Conservation (phyloP, 2,888 invertebrate genomes). For the Ochropleura plecta region DNA sequence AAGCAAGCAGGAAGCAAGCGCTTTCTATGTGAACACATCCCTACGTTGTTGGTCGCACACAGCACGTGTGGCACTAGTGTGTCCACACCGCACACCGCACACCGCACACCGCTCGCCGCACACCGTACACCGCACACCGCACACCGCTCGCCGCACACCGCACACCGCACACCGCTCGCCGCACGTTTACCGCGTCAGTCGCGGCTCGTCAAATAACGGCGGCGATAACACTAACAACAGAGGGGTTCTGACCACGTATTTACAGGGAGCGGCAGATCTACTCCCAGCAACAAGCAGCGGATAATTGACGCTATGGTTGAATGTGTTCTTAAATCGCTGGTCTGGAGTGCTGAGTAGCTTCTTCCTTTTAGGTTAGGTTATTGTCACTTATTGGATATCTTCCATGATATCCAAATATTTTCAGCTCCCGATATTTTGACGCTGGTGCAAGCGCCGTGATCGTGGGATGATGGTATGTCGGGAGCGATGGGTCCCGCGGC, state of each 20-base stretch:
- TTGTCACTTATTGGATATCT: too few species aligned
- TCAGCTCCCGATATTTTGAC: too few species aligned
- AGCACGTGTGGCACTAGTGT: not conserved
- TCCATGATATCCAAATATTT: too few species aligned
- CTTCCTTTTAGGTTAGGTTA: not conserved
- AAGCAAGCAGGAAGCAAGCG: not conserved
- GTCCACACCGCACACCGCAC: not conserved
- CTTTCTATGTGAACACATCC: not conserved
- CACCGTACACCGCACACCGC: too few species aligned
- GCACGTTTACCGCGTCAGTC: not conserved
- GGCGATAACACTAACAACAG: slow-evolving; percentile 16
- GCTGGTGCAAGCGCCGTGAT: too few species aligned
- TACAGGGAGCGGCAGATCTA: not conserved
- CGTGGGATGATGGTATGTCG: too few species aligned
- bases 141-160: not conserved
- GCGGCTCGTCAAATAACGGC: slow-evolving; percentile 13
- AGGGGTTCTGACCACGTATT: not conserved
- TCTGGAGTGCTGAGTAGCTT: not conserved
- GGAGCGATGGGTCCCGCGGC: slow-evolving; percentile 18
- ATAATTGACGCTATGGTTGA: not conserved
- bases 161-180: too few species aligned
- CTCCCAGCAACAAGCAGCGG: not conserved
- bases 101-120: not conserved
- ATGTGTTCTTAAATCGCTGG: not conserved
- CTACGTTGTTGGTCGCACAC: not conserved